Evolutionary conservation across 2,888 invertebrate species (phyloP).

Genomic region (Pteria penguin): DNA sequence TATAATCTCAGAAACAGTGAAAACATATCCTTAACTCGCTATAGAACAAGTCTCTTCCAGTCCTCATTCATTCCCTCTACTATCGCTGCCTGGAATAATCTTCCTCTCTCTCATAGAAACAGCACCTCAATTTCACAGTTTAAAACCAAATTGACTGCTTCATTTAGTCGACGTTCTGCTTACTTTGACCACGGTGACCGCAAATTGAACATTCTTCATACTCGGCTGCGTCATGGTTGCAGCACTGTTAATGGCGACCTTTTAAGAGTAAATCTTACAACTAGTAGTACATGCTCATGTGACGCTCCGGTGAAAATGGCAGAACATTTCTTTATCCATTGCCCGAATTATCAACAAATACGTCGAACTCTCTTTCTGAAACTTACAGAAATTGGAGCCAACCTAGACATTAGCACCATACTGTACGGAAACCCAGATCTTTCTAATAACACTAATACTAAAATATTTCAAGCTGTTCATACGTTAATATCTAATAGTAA

Average conservation of each 20-base stretch:
- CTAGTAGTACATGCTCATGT: not conserved
- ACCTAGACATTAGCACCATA: too few species aligned
- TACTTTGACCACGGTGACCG: not conserved
- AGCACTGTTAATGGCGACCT: not conserved
- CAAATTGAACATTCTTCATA: not conserved
- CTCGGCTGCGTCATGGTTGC: not conserved
- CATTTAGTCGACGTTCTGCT: not conserved
- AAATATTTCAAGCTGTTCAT: too few species aligned
- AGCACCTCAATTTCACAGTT: not conserved
- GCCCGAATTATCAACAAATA: not conserved
- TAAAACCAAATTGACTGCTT: not conserved
- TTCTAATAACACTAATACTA: too few species aligned
- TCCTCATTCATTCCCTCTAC: not conserved
- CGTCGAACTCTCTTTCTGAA: too few species aligned
- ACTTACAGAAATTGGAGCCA: too few species aligned
- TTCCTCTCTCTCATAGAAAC: not conserved
- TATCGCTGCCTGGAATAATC: not conserved
- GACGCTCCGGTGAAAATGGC: not conserved
- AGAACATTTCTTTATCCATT: not conserved
- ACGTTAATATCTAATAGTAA: too few species aligned
- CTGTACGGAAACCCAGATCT: too few species aligned
- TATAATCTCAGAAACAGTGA: not conserved
- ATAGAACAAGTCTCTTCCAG: not conserved
- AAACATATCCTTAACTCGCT: not conserved
- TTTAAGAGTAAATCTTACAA: not conserved